Conservation (phyloP, 2,888 invertebrate genomes). For the Strigamia transsilvanica region DNA sequence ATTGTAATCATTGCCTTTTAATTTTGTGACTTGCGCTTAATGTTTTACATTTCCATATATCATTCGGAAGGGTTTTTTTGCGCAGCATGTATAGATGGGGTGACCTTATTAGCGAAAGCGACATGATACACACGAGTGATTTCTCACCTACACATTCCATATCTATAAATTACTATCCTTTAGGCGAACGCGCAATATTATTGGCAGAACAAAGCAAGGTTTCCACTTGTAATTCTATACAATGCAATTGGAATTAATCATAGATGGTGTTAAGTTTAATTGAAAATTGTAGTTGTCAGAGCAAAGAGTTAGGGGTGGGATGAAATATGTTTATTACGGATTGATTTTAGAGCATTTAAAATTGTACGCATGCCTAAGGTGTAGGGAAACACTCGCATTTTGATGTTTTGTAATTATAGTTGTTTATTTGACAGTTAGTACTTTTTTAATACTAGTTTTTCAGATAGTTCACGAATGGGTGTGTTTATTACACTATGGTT, state of each 20-base stretch:
- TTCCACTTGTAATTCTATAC: neutral
- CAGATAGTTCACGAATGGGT: too few species aligned
- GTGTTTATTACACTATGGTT: too few species aligned
- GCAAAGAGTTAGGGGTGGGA: neutral
- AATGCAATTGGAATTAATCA: neutral
- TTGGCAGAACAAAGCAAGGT: slow-evolving; percentile 37
- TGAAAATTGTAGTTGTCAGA: neutral
- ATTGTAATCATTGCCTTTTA: neutral
- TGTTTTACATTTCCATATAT: slow-evolving; percentile 35
- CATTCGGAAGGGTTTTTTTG: neutral
- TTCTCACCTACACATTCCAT: slow-evolving; percentile 23
- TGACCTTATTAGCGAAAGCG: slow-evolving; percentile 37
- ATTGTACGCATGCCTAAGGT: too few species aligned
- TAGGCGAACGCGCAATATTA: neutral
- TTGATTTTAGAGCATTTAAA: too few species aligned
- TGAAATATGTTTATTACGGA: too few species aligned
- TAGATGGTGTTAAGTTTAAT: neutral
- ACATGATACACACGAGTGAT: slow-evolving; percentile 25
- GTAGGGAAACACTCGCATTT: too few species aligned
- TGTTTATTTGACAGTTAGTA: too few species aligned
- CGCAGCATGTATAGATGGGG: slow-evolving; percentile 14
- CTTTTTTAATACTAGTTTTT: too few species aligned
- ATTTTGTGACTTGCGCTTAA: neutral
- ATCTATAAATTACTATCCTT: slow-evolving; percentile 6
- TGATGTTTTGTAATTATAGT: too few species aligned